Evolutionary conservation across 2,888 invertebrate species (phyloP).

Genomic region (Agelastica alni): DNA sequence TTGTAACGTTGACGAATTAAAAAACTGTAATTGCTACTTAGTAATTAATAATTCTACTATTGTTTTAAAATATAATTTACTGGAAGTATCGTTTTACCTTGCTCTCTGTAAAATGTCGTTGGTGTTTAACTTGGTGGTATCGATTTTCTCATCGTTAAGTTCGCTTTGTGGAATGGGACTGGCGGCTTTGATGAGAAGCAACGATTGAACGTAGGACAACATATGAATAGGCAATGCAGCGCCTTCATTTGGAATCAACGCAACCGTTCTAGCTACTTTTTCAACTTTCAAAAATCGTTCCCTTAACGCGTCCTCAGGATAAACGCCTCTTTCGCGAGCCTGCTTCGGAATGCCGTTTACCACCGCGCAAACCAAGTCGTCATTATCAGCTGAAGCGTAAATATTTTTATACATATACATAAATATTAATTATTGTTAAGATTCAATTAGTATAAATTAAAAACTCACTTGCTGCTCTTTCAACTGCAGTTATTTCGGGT

Average conservation of each 20-base stretch:
- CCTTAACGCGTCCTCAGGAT: slow-evolving; percentile 82
- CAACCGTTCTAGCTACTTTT: slow-evolving; percentile 78
- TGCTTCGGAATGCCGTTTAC: slow-evolving; percentile 77
- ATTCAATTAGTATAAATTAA: no score
- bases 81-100: slow-evolving; percentile 60
- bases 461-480: slow-evolving; percentile 71
- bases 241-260: slow-evolving; percentile 86
- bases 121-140: slow-evolving; percentile 77
- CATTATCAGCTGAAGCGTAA: slow-evolving; percentile 64
- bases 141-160: slow-evolving; percentile 71
- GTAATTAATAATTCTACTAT: no score
- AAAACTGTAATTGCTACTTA: no score
- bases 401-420: background rate
- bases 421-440: no score
- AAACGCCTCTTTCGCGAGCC: slow-evolving; percentile 80
- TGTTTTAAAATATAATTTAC: background rate
- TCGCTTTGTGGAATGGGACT: slow-evolving; percentile 75
- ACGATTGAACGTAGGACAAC: slow-evolving; percentile 88
- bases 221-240: slow-evolving; percentile 82
- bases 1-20: no score
- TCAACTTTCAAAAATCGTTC: slow-evolving; percentile 85
- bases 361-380: slow-evolving; percentile 79
- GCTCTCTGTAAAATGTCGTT: slow-evolving; percentile 90
- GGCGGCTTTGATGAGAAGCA: slow-evolving; percentile 71
- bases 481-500: slow-evolving; percentile 73